Evolutionary conservation across 2,113 vertebrate species (phyloP), one percentile per base, ranked within the genome.

Genomic region (Cheirogaleus medius): DNA sequence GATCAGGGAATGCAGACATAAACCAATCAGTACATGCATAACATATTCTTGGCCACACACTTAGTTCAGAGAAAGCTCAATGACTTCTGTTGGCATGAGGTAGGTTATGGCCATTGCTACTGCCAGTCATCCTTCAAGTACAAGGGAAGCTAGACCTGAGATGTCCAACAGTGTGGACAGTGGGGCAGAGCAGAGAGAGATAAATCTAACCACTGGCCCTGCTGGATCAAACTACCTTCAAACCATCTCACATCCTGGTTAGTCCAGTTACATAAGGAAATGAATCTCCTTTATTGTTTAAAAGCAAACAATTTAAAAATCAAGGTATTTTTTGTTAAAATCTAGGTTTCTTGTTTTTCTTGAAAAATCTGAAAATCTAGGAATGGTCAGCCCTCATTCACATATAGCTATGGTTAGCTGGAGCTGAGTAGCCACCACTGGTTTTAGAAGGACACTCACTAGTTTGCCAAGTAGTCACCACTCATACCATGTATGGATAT

Each of bases 271-370:
- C 4, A 86, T 68, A 39, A 44, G n/a, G 56, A 97, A 95, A 85
- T 52, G 90, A 64, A 73, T 71, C 37, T 52, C 39, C 60, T 77
- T 82, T 49, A 56, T 11, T 90, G 34, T 60, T 93, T 56, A 82
- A 94, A 93, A 97, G 76, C 4, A 84, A 44, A 12, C 6, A 68
- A 84, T 32, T 92, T 86, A 83, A 84, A 83, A 96, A 32, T 90
- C 25, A 78, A 94, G 73, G 71, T 49, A 27, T 29, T 73, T 44
- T 74, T 77, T 32, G 8, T 85, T 88, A 88, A 90, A 95, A 95
- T 88, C 34, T 42, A 56, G 44, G 64, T 68, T 63, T 93, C 25
- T 82, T 87, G 32, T 32, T 92, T 93, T 94, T 78, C 49, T 88
- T 77, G 29, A 78, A 96, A 80, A 85, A 76, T 15, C 54, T 93